Conservation (phyloP, 2,888 invertebrate species). For the Eristalis pertinax region DNA sequence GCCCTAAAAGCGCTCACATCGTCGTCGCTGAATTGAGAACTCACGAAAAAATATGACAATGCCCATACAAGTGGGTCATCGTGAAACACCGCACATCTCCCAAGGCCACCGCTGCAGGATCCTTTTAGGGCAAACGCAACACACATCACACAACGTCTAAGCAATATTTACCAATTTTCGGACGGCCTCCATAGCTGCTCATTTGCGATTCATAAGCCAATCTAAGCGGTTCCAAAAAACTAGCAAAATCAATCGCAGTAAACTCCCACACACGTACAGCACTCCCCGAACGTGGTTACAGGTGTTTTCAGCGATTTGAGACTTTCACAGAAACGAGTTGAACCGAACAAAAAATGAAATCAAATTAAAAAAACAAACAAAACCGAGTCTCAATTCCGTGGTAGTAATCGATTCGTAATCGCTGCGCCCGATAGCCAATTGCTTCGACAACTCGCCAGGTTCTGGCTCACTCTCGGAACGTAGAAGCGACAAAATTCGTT, state of each 20-base stretch:
- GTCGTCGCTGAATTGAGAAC: constrained; percentile 1
- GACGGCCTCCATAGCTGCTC: constrained; percentile 50
- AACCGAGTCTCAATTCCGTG: neutral
- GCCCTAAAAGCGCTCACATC: neutral
- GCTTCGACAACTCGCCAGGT: neutral
- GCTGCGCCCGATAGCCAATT: neutral
- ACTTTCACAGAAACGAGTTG: constrained; percentile 21
- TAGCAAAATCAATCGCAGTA: neutral
- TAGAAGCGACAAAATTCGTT: neutral
- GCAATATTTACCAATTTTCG: constrained; percentile 58
- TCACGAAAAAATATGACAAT: neutral
- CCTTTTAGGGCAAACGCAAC: constrained; percentile 43
- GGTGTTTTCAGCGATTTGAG: constrained; percentile 17
- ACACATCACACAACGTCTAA: neutral
- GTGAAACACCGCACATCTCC: neutral
- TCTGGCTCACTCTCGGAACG: neutral
- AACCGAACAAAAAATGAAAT: neutral
- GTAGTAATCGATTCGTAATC: neutral
- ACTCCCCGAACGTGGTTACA: neutral
- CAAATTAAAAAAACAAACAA: neutral
- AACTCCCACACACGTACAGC: constrained; percentile 27
- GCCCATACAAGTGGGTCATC: constrained; percentile 22
- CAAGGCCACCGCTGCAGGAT: constrained; percentile 28
- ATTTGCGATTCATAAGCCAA: constrained; percentile 26
- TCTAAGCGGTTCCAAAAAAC: constrained; percentile 1